A percentile compares a stretch with the other conserved stretches of the same genome.
These are phyloP conservation scores for Caenorhabditis briggsae DNA, from an alignment of 1,140 invertebrate species.

Conservation along the genomic window DNA sequence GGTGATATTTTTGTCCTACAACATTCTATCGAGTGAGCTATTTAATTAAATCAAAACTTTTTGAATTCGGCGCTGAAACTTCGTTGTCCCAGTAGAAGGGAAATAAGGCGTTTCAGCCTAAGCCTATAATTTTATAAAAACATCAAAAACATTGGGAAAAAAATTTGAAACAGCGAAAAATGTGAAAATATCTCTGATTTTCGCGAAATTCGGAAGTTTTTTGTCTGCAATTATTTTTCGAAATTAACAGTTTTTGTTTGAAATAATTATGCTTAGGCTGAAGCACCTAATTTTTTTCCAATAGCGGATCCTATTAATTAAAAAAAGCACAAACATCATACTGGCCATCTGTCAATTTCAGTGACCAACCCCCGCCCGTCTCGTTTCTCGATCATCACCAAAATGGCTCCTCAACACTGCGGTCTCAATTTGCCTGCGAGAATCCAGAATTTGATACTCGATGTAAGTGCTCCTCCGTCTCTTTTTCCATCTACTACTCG, in stretches of 20 bases:
- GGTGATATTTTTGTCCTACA: conserved; percentile 1
- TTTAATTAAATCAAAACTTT: background rate
- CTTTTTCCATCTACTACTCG: background rate
- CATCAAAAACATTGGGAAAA: too few relatives aligned
- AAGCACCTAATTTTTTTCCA: too few relatives aligned
- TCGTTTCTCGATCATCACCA: conserved; percentile 47
- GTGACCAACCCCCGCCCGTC: conserved; percentile 27
- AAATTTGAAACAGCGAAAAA: too few relatives aligned
- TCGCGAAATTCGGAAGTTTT: too few relatives aligned
- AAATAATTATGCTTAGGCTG: too few relatives aligned
- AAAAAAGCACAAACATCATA: background rate
- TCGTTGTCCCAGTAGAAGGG: too few relatives aligned
- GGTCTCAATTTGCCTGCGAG: conserved; percentile 40
- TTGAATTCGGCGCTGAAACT: too few relatives aligned
- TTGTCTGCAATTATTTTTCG: too few relatives aligned
- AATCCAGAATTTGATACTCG: conserved; percentile 49
- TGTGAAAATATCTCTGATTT: too few relatives aligned
- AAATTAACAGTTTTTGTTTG: too few relatives aligned
- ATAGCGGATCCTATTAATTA: background rate
- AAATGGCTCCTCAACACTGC: conserved; percentile 39
- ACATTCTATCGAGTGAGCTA: conserved; percentile 2
- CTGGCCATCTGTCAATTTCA: conserved; percentile 26
- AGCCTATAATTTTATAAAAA: too few relatives aligned
- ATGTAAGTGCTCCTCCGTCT: conserved; percentile 10
- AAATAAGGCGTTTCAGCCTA: too few relatives aligned